phyloP scores from a whole-genome alignment of 1,140 invertebrate genomes.

The Drosophila kurseongensis region DNA sequence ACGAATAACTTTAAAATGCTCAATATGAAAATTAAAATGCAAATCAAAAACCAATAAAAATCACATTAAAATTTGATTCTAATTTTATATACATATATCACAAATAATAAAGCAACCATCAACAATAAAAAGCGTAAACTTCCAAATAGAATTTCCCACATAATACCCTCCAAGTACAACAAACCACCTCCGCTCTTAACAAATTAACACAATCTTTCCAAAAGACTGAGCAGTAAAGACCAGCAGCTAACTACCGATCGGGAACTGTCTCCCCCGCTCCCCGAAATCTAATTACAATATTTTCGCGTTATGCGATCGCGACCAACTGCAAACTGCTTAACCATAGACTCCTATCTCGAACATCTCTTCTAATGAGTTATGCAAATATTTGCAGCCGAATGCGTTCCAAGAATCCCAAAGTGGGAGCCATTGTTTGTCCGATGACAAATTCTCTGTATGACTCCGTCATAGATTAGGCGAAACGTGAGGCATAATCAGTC shows the following conservation, averaged over 20 bases:
- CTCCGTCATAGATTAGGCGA: slow-evolving; percentile 34
- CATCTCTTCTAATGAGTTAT: slow-evolving; percentile 75
- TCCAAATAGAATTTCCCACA: too few relatives aligned
- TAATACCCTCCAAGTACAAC: background rate
- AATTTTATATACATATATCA: too few relatives aligned
- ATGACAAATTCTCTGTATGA: slow-evolving; percentile 45
- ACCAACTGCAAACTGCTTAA: slow-evolving; percentile 54
- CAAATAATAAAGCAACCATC: background rate
- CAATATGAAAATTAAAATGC: too few relatives aligned
- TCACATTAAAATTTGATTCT: too few relatives aligned
- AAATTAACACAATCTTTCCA: slow-evolving; percentile 72
- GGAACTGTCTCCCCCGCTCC: slow-evolving; percentile 29
- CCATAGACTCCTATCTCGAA: slow-evolving; percentile 42
- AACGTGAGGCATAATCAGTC: slow-evolving; percentile 71
- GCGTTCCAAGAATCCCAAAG: slow-evolving; percentile 52
- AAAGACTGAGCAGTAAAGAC: slow-evolving; percentile 54
- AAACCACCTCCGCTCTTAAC: slow-evolving; percentile 11
- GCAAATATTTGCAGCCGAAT: slow-evolving; percentile 75
- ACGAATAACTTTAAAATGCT: too few relatives aligned
- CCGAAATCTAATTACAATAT: slow-evolving; percentile 81
- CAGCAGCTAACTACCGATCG: slow-evolving; percentile 50
- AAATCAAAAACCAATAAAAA: too few relatives aligned
- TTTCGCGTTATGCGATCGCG: slow-evolving; percentile 61
- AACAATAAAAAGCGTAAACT: background rate
- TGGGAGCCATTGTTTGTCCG: slow-evolving; percentile 39